Percentiles rank a stretch among this genome's conserved stretches.
Evolutionary conservation across 1,140 invertebrate genomes (phyloP).

Genomic region (Meloidogyne chitwoodi): DNA sequence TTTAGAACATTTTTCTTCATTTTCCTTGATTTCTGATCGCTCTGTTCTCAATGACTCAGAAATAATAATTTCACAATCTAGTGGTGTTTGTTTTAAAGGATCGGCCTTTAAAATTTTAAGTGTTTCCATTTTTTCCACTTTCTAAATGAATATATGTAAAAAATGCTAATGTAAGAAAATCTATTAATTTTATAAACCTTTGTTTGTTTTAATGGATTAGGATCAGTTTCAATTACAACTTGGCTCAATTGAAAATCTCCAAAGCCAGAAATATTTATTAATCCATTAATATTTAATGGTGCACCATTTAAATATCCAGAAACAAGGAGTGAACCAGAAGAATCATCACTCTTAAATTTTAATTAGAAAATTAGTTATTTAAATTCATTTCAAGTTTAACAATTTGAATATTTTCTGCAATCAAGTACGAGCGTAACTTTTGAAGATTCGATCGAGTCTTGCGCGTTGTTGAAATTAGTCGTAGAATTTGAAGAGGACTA

Average conservation of each 20-base stretch:
- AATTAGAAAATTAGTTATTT: not conserved
- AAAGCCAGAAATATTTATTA: conserved; percentile 79
- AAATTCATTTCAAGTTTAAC: not conserved
- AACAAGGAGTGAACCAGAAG: conserved; percentile 71
- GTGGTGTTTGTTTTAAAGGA: conserved; percentile 19
- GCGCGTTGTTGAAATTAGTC: conserved; percentile 26
- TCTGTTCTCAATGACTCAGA: conserved; percentile 87
- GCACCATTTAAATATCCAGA: conserved; percentile 79
- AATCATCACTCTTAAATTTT: not conserved
- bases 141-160: conserved; percentile 3
- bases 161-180: not conserved
- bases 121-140: not conserved
- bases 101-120: conserved; percentile 9
- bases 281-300: conserved; percentile 75
- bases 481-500: conserved; percentile 36
- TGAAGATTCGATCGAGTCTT: conserved; percentile 35
- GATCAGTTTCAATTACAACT: conserved; percentile 74
- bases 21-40: conserved; percentile 89
- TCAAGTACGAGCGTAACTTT: conserved; percentile 27
- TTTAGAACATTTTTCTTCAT: conserved; percentile 67
- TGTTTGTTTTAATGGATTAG: conserved; percentile 66
- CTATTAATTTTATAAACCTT: conserved; percentile 3
- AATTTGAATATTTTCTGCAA: conserved; percentile 33
- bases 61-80: conserved; percentile 64
- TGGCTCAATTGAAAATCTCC: conserved; percentile 84